These are phyloP conservation scores for Antitype chi DNA, from an alignment of 2,888 invertebrate genomes.

Conservation along the genomic window DNA sequence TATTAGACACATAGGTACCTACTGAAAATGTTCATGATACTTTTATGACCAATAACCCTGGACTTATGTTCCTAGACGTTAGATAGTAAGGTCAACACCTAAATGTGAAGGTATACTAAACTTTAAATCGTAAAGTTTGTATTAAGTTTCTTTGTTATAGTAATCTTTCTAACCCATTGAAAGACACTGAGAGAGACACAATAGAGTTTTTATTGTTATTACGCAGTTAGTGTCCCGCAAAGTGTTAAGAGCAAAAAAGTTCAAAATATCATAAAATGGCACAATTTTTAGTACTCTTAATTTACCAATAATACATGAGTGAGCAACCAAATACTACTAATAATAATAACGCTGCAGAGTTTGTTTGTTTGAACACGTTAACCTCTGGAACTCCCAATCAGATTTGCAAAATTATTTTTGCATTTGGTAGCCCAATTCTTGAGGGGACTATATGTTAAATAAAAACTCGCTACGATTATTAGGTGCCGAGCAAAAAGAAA, in stretches of 20 bases:
- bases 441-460: too few species aligned
- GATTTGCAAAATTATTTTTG: too few species aligned
- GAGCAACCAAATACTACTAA: background rate
- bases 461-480: too few species aligned
- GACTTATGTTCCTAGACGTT: constrained; percentile 17
- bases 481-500: too few species aligned
- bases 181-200: background rate
- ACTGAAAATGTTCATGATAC: constrained; percentile 23
- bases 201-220: background rate
- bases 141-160: constrained; percentile 1
- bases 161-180: background rate
- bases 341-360: background rate
- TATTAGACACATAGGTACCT: background rate
- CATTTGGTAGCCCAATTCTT: too few species aligned
- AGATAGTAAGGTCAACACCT: constrained; percentile 39
- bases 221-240: too few species aligned
- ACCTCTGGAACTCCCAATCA: too few species aligned
- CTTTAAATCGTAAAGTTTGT: constrained; percentile 8
- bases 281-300: background rate
- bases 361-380: too few species aligned
- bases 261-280: background rate
- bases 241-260: background rate
- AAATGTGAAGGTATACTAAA: constrained; percentile 28
- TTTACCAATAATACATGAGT: background rate
- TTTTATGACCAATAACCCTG: constrained; percentile 26